Percentiles rank a stretch among this genome's conserved stretches.
These are phyloP conservation scores for Drosophila pandora DNA, from an alignment of 1,140 invertebrate species.

Conservation along the genomic window DNA sequence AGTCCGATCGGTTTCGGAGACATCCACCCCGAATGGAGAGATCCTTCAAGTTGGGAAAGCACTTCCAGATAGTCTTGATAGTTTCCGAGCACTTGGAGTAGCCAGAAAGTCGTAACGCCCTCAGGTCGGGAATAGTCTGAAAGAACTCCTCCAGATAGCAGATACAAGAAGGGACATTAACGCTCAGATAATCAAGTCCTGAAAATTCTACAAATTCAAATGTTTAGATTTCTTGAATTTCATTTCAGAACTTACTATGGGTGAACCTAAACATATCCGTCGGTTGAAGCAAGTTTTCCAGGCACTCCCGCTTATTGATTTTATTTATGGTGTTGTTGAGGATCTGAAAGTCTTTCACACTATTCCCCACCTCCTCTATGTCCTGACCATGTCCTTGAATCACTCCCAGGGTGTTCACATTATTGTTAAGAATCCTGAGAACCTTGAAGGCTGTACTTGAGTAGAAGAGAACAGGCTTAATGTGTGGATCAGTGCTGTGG, in stretches of 20 bases:
- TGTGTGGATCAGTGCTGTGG: neutral
- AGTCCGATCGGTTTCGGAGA: neutral
- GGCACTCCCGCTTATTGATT: neutral
- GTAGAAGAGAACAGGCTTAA: constrained; percentile 16
- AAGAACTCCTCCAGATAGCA: constrained; percentile 27
- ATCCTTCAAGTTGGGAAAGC: constrained; percentile 11
- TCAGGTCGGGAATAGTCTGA: constrained; percentile 7
- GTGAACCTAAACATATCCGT: constrained; percentile 16
- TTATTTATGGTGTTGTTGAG: constrained; percentile 8
- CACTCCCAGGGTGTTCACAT: constrained; percentile 10
- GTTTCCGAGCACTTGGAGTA: constrained; percentile 18
- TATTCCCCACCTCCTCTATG: constrained; percentile 3
- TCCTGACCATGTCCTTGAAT: constrained; percentile 12
- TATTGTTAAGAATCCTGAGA: neutral
- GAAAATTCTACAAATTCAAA: neutral
- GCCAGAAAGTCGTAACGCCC: constrained; percentile 12
- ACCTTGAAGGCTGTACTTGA: constrained; percentile 2
- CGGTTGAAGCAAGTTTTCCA: neutral
- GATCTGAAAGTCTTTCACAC: constrained; percentile 6
- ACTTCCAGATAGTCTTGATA: constrained; percentile 11
- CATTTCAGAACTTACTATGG: neutral
- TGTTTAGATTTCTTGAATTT: neutral
- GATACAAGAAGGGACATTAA: constrained; percentile 15
- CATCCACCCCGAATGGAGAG: constrained; percentile 12
- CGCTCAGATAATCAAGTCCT: constrained; percentile 19